Percentiles rank a stretch among this genome's conserved stretches.
Evolutionary conservation across 2,888 invertebrate genomes (phyloP).

Genomic region (Dyspetes luteomarginatus): DNA sequence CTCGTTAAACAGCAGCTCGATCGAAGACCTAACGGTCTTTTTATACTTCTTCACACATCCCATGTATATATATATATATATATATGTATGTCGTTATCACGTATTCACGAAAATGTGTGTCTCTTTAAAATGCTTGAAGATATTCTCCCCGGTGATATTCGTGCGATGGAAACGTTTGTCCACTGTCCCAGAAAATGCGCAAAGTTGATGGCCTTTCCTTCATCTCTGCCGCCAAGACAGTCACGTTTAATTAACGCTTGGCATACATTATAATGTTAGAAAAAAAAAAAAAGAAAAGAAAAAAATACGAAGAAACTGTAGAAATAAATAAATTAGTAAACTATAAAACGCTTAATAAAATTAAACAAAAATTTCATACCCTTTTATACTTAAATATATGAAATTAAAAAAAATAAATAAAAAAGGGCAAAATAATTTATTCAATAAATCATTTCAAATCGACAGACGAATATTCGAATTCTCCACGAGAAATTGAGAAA

Average conservation of each 20-base stretch:
- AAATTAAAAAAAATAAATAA: too few relatives aligned
- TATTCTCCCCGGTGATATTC: slow-evolving; percentile 20
- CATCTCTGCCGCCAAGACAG: not conserved
- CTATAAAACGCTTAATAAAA: too few relatives aligned
- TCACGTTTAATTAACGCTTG: not conserved
- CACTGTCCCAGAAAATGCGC: slow-evolving; percentile 32
- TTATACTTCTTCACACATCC: not conserved
- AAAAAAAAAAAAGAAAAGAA: slow-evolving; percentile 28
- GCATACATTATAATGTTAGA: slow-evolving; percentile 8
- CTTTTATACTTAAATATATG: too few relatives aligned
- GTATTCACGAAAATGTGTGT: slow-evolving; percentile 4
- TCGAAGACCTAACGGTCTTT: slow-evolving; percentile 59
- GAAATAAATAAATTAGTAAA: too few relatives aligned
- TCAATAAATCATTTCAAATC: not conserved
- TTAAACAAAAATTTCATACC: too few relatives aligned
- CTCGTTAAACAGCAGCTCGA: slow-evolving; percentile 62
- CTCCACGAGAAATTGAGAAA: slow-evolving; percentile 48
- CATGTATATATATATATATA: not conserved
- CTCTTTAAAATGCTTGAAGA: slow-evolving; percentile 18
- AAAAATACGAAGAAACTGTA: too few relatives aligned
- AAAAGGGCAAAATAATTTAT: too few relatives aligned
- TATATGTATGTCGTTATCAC: slow-evolving; percentile 36
- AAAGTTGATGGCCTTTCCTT: slow-evolving; percentile 25
- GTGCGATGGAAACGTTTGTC: slow-evolving; percentile 9
- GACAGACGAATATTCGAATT: not conserved